A percentile compares a stretch with the other conserved stretches of the same genome.
phyloP scores from a whole-genome alignment of 2,113 vertebrate genomes.

The Albula glossodonta region DNA sequence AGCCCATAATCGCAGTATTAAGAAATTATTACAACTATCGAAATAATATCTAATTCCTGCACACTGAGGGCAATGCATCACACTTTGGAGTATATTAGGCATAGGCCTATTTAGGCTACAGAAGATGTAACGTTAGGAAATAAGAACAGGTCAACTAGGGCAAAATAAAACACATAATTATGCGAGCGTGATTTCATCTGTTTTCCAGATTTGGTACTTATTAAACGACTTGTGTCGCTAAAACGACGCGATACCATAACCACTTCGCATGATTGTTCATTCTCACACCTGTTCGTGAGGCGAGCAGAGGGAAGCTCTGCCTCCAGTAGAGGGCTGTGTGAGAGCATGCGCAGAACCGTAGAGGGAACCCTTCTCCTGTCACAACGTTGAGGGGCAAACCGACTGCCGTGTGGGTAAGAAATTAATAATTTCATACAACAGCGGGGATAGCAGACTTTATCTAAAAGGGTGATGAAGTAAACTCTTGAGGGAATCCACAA shows the following conservation, averaged over 20 bases:
- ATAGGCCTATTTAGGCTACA: no score
- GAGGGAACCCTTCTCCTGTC: slow-evolving; percentile 43
- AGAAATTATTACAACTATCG: no score
- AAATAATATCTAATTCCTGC: no score
- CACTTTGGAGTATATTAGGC: no score
- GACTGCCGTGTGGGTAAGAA: slow-evolving; percentile 50
- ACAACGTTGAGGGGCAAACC: slow-evolving; percentile 39
- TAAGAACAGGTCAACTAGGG: no score
- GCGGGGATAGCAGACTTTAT: slow-evolving; percentile 25
- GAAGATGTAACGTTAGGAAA: no score
- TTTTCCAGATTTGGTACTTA: background rate
- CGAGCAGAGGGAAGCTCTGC: background rate
- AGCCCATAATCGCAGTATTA: no score
- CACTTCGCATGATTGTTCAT: background rate
- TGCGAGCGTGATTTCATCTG: no score
- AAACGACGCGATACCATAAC: background rate
- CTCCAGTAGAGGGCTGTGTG: slow-evolving; percentile 47
- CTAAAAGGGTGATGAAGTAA: slow-evolving; percentile 13
- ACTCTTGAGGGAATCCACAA: background rate
- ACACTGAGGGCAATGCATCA: no score
- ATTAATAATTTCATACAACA: slow-evolving; percentile 45
- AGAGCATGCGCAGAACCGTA: slow-evolving; percentile 48
- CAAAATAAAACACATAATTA: no score
- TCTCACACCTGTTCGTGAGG: slow-evolving; percentile 36
- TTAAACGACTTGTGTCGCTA: no score